Conservation (phyloP, 2,888 invertebrate genomes). For the Pemphredon lugubris region DNA sequence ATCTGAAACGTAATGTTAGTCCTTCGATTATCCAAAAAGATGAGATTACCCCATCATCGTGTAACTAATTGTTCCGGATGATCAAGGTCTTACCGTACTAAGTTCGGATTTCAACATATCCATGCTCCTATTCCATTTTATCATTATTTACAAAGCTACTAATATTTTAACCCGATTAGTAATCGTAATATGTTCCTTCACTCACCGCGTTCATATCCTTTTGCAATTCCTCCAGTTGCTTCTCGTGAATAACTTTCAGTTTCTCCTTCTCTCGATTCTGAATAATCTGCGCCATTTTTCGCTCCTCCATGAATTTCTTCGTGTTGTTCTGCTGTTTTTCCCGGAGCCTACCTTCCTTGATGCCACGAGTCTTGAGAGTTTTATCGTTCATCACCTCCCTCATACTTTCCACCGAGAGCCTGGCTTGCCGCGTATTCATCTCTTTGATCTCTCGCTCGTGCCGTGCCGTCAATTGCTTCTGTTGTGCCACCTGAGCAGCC, state of each 20-base stretch:
- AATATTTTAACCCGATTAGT: no score
- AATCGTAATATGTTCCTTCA: no score
- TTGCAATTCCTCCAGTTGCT: conserved; percentile 93
- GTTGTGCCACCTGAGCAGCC: conserved; percentile 90
- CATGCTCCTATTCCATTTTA: no score
- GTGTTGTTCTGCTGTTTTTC: conserved; percentile 99
- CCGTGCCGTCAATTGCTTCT: conserved; percentile 94
- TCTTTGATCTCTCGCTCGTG: conserved; percentile 97
- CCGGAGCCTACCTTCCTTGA: conserved; percentile 95
- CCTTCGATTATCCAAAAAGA: no score
- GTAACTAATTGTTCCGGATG: no score
- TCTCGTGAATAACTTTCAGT: conserved; percentile 94
- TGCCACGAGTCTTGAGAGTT: conserved; percentile 97
- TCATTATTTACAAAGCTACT: no score
- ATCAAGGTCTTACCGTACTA: no score
- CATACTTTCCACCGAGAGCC: conserved; percentile 97
- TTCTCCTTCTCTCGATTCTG: conserved; percentile 96
- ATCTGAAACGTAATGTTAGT: no score
- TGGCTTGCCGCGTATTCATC: conserved; percentile 96
- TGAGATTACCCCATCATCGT: no score
- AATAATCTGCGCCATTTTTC: conserved; percentile 93
- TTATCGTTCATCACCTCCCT: conserved; percentile 98
- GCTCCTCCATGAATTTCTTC: conserved; percentile 98
- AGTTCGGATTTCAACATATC: no score
- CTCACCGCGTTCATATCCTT: conserved; percentile 93